Percentiles rank a stretch among this genome's conserved stretches.
Evolutionary conservation across 2,888 invertebrate species (phyloP).

Genomic region (Hydrotaea cyrtoneurina): DNA sequence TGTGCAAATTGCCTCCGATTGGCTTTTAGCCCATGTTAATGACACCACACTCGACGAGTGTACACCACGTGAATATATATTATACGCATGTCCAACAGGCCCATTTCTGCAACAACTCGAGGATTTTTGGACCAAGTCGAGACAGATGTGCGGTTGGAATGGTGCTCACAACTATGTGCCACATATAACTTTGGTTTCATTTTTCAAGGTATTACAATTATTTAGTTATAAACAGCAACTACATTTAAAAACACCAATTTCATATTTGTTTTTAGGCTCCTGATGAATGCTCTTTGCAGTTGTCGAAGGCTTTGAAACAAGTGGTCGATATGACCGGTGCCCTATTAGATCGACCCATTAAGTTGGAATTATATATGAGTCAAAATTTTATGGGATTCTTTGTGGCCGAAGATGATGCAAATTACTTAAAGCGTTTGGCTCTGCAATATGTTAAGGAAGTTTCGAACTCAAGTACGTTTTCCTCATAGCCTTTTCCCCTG

Average conservation of each 20-base stretch:
- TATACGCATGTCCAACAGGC: slow-evolving; percentile 91
- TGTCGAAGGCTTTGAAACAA: slow-evolving; percentile 87
- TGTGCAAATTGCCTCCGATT: slow-evolving; percentile 93
- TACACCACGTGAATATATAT: slow-evolving; percentile 90
- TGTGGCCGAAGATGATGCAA: slow-evolving; percentile 90
- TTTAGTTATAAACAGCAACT: too few species aligned
- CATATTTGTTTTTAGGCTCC: slow-evolving; percentile 83
- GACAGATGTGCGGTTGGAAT: slow-evolving; percentile 90
- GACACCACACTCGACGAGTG: slow-evolving; percentile 90
- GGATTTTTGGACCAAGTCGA: slow-evolving; percentile 90
- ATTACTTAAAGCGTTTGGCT: slow-evolving; percentile 89
- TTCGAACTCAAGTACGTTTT: slow-evolving; percentile 86
- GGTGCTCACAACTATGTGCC: slow-evolving; percentile 95
- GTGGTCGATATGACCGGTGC: slow-evolving; percentile 88
- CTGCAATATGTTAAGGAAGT: slow-evolving; percentile 91
- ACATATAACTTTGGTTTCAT: slow-evolving; percentile 93
- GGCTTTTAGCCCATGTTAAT: slow-evolving; percentile 94
- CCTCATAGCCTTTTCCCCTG: slow-evolving; percentile 37
- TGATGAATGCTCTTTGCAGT: slow-evolving; percentile 86
- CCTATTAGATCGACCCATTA: slow-evolving; percentile 85
- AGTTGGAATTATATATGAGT: slow-evolving; percentile 91
- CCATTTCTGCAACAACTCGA: slow-evolving; percentile 85
- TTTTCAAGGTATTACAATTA: slow-evolving; percentile 86
- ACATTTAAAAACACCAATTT: too few species aligned
- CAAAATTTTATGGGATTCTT: slow-evolving; percentile 96